phyloP scores from a whole-genome alignment of 2,888 invertebrate species.

The Cryptocephalus moraei region DNA sequence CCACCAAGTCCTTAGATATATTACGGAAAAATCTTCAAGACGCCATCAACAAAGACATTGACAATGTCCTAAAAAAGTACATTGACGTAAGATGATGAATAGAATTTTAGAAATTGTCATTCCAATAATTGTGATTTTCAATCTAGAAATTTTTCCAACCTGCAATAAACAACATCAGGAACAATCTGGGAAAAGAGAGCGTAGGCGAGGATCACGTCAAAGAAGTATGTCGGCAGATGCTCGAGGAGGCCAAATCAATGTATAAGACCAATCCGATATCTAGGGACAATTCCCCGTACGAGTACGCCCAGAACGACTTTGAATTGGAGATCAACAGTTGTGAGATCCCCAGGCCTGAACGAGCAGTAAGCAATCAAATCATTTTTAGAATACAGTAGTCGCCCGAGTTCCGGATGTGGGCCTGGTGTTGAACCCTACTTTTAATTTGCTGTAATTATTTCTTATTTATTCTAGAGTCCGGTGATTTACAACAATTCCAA shows the following conservation, averaged over 20 bases:
- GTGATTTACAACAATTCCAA: slow-evolving; percentile 39
- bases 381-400: neutral
- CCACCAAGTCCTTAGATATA: slow-evolving; percentile 54
- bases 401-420: no score
- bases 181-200: slow-evolving; percentile 64
- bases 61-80: slow-evolving; percentile 66
- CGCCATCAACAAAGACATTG: slow-evolving; percentile 67
- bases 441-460: no score
- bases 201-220: slow-evolving; percentile 66
- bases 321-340: slow-evolving; percentile 37
- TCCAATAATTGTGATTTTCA: no score
- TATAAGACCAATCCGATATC: slow-evolving; percentile 46
- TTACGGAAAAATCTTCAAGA: slow-evolving; percentile 66
- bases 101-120: slow-evolving; percentile 1
- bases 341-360: slow-evolving; percentile 41
- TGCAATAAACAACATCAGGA: slow-evolving; percentile 65
- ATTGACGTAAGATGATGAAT: slow-evolving; percentile 47
- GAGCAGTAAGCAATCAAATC: slow-evolving; percentile 27
- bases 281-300: slow-evolving; percentile 42
- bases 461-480: slow-evolving; percentile 32
- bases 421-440: no score
- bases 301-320: slow-evolving; percentile 46
- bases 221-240: slow-evolving; percentile 65
- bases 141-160: slow-evolving; percentile 67
- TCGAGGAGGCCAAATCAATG: slow-evolving; percentile 67